These are phyloP conservation scores for Falco concolor DNA, from an alignment of 2,797 vertebrate genomes.

Conservation along the genomic window DNA sequence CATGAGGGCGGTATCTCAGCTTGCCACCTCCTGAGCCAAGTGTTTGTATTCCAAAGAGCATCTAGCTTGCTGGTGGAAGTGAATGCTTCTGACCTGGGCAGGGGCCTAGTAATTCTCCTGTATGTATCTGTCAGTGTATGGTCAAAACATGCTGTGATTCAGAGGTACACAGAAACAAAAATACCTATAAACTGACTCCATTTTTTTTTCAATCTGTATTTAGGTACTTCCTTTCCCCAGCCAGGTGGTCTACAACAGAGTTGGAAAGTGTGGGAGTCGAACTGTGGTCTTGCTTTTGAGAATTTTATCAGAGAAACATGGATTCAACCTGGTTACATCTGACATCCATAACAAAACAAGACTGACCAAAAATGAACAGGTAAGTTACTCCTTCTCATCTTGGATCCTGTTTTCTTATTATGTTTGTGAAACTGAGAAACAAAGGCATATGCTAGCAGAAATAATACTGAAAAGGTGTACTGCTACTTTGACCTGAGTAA, in stretches of 20 bases:
- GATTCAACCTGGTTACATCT: constrained; percentile 94
- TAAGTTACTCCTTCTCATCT: constrained; percentile 54
- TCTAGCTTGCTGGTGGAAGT: background rate
- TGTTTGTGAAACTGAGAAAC: background rate
- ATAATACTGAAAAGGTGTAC: background rate
- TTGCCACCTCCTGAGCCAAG: background rate
- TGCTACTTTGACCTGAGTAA: background rate
- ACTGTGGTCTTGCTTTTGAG: constrained; percentile 93
- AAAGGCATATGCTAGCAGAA: background rate
- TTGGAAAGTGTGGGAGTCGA: constrained; percentile 97
- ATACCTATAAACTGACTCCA: background rate
- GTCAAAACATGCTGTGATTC: background rate
- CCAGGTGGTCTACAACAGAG: constrained; percentile 98
- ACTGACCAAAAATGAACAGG: constrained; percentile 95
- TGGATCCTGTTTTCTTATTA: background rate
- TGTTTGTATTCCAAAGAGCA: background rate
- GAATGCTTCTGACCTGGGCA: background rate
- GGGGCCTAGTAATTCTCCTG: background rate
- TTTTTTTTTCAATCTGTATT: background rate
- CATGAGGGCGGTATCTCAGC: background rate
- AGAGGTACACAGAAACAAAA: background rate
- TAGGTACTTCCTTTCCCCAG: constrained; percentile 95
- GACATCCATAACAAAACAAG: constrained; percentile 99
- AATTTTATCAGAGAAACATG: constrained; percentile 90
- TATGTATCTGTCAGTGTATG: background rate